A percentile compares a stretch with the other conserved stretches of the same genome.
These are phyloP conservation scores for Magallana ariakensis DNA, from an alignment of 1,140 invertebrate genomes.

Conservation along the genomic window DNA sequence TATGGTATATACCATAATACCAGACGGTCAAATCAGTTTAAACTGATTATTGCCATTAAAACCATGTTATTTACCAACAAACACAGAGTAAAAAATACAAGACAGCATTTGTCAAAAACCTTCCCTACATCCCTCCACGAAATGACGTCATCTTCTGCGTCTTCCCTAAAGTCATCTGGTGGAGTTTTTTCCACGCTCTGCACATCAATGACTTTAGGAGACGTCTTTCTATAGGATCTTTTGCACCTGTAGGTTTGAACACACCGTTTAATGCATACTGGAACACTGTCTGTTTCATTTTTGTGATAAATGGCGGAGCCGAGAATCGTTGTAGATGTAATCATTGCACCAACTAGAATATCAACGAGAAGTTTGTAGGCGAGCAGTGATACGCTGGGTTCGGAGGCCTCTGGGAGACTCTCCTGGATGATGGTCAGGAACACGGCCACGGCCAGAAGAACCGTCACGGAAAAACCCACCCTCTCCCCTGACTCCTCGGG, in stretches of 20 bases:
- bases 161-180: background rate
- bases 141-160: conserved; percentile 1
- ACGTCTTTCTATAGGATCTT: background rate
- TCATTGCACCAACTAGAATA: background rate
- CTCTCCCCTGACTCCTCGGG: conserved; percentile 83
- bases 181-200: background rate
- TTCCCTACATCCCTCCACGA: conserved; percentile 11
- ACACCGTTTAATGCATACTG: background rate
- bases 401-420: conserved; percentile 82
- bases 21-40: background rate
- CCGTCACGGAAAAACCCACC: conserved; percentile 82
- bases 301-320: conserved; percentile 18
- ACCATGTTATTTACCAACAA: background rate
- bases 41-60: background rate
- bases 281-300: background rate
- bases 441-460: conserved; percentile 82
- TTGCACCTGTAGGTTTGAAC: background rate
- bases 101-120: conserved; percentile 11
- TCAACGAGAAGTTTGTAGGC: conserved; percentile 7
- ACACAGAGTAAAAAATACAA: background rate
- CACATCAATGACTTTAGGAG: background rate
- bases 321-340: background rate
- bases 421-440: conserved; percentile 82
- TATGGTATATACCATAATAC: no score
- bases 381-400: conserved; percentile 43